Evolutionary conservation across 1,140 invertebrate species (phyloP).

Genomic region (Dendroctonus ponderosae): DNA sequence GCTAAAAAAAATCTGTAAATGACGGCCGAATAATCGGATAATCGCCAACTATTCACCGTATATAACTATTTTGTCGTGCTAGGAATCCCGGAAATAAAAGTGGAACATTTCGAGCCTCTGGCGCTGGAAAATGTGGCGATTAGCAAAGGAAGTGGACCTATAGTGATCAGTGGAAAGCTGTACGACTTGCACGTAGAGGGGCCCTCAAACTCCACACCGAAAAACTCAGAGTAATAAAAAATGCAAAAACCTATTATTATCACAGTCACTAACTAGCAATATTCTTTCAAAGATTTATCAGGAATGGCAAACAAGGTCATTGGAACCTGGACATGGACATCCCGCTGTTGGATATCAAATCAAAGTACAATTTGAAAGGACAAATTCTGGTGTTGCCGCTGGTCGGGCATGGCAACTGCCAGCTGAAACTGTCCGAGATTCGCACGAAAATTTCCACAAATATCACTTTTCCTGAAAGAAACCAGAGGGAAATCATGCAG

Average conservation of each 20-base stretch:
- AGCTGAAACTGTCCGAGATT: slow-evolving; percentile 50
- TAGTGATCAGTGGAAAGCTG: slow-evolving; percentile 51
- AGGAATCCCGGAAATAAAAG: slow-evolving; percentile 54
- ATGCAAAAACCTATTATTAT: neutral
- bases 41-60: neutral
- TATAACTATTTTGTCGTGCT: slow-evolving; percentile 5
- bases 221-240: slow-evolving; percentile 48
- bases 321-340: slow-evolving; percentile 47
- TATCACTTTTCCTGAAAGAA: slow-evolving; percentile 49
- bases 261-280: slow-evolving; percentile 1
- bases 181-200: slow-evolving; percentile 50
- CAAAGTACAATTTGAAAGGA: slow-evolving; percentile 59
- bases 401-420: slow-evolving; percentile 48
- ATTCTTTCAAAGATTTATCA: slow-evolving; percentile 14
- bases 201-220: slow-evolving; percentile 53
- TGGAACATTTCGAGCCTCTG: slow-evolving; percentile 52
- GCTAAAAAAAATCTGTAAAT: neutral
- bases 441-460: slow-evolving; percentile 55
- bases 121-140: slow-evolving; percentile 50
- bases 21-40: neutral
- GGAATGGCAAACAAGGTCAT: slow-evolving; percentile 40
- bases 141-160: slow-evolving; percentile 51
- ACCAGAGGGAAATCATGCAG: slow-evolving; percentile 53
- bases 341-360: slow-evolving; percentile 55
- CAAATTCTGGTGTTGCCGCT: slow-evolving; percentile 59